Base-by-base conservation (phyloP, 2,888 invertebrate species). In the Eupithecia centaureata region DNA sequence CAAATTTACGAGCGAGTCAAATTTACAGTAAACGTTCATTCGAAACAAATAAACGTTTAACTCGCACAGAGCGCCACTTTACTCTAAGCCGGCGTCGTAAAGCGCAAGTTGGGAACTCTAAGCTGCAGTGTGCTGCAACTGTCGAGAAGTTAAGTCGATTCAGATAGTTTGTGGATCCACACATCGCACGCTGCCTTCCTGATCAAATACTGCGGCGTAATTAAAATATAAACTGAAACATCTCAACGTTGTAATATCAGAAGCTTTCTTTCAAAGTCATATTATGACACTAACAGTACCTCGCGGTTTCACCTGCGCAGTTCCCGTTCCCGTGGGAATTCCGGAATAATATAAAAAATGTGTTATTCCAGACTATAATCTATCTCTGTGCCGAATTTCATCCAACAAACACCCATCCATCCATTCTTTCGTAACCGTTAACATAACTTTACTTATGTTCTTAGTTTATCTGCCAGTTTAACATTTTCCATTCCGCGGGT, bases 111-210 rank as follows among this genome's bases (percentile, higher is more conserved):
- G 47, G 47, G 0, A 47, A 52, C 52, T 27, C 25, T 27, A 27
- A 52, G 27, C 25, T 52, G 52, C 52, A 52, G 27, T 52, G 25
- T 52, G 27, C 52, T 52, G 52, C 25, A 52, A 52, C 27, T 52
- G 47, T 47, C 22, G 47, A 22, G 47, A 47, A 47, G 22, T 47
- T 47, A 3, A n/a, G 47, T 47, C 22, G 47, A 47, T 22, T 47
- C 3, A 47, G 47, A 22, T 47, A 47, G 12, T 12, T 47, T 47
- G 47, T 47, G 10, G 18, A 47, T 22, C 10, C 12, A 22, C 22
- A 47, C 18, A 18, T 18, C 42, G 0, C 47, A 2, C 22, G n/a
- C n/a, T 47, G 22, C 22, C 1, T 22, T 47, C 18, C 47, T 22
- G 22, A 47, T 4, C 22, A 12, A 10, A 42, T 10, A 7, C 38